Evolutionary conservation across 2,797 vertebrate species (phyloP).

Genomic region (Mycteria americana): DNA sequence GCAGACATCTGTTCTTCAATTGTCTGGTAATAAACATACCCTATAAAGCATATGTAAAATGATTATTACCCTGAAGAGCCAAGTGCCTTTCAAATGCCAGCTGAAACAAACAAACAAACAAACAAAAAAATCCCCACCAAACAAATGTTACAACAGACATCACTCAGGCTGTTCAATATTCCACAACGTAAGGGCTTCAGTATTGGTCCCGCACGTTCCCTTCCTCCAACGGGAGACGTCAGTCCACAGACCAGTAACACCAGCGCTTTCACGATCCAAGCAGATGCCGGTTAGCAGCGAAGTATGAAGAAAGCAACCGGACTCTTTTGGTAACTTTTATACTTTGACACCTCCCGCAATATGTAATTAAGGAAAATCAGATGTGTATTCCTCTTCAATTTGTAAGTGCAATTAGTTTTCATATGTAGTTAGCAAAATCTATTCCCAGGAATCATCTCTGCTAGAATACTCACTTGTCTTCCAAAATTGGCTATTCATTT

Average conservation of each 20-base stretch:
- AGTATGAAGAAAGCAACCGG: not conserved
- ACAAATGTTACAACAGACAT: not conserved
- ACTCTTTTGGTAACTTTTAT: not conserved
- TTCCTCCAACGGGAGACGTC: not conserved
- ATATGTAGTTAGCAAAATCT: not conserved
- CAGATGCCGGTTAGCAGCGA: not conserved
- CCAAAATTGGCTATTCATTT: not conserved
- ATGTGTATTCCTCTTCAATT: not conserved
- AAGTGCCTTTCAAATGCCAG: conserved; percentile 83
- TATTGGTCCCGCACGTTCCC: not conserved
- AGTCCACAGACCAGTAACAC: not conserved
- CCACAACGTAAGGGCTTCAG: not conserved
- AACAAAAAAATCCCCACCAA: not conserved
- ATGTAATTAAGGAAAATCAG: conserved; percentile 27
- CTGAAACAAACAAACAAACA: conserved; percentile 57
- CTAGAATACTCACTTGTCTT: not conserved
- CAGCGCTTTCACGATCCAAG: not conserved
- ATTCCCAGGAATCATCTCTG: conserved; percentile 3
- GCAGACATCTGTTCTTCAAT: conserved; percentile 67
- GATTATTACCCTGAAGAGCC: conserved; percentile 74
- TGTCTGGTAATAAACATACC: conserved; percentile 66
- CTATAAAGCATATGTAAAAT: conserved; percentile 69
- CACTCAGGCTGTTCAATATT: conserved; percentile 33
- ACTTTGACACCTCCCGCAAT: not conserved
- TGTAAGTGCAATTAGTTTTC: conserved; percentile 33